Evolutionary conservation across 2,797 vertebrate species (phyloP), one percentile per base, ranked within the genome.

Genomic region (Apodemus agrarius): DNA sequence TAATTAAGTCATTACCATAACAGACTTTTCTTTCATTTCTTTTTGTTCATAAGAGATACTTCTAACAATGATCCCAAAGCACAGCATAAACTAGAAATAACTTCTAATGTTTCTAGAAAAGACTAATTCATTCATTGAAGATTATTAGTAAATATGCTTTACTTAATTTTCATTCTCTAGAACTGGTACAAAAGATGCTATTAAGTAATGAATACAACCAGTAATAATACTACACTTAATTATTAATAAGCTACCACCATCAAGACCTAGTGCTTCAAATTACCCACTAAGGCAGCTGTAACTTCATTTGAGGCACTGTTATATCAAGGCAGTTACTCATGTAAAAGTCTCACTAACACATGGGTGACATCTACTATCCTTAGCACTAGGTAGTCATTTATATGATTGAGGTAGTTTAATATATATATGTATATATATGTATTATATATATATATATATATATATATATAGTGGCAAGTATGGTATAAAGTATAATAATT

Each of bases 401-500:
- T 94, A 96, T 97, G 93, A 93, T 86, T 90, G 96, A 96, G n/a
- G 88, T 57, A 81, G 63, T 26, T 67, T 94, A 76, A 97, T 87
- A 93, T 89, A 75, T 92, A 57, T 8, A 69, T 69, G 19, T 34
- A 97, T 65, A 31, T 65, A 31, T 65, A 13, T 65, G 11, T 13
- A 4, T 63, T 63, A 63, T 26, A 26, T 63, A 63, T 26, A 24
- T 61, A 26, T 13, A 65, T 31, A 29, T 31, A 6, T 31, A 31
- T 31, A 31, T 65, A 5, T 97, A 98, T 94, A 93, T 85, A 83
- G 14, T 13, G 3, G 92, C 72, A 94, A 98, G 97, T 74, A 85
- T 84, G 76, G 84, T 43, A 96, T 93, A 34, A 59, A 78, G 17
- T 49, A 46, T 81, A 97, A 97, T 98, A 93, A 95, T 96, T 98